Evolutionary conservation across 2,113 vertebrate species (phyloP).

Genomic region (Ameiurus melas): DNA sequence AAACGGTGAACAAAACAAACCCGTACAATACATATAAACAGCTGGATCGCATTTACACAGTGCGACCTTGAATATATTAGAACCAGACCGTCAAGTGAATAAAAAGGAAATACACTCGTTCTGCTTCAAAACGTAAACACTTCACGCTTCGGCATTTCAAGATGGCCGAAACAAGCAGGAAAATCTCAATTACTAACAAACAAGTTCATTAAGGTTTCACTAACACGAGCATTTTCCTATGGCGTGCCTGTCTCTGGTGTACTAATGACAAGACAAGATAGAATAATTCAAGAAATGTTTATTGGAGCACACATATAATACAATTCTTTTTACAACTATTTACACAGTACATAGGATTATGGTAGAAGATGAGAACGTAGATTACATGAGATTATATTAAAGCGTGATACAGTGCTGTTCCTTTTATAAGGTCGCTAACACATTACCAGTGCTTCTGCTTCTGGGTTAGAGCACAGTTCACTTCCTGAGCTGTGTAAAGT

Average conservation of each 20-base stretch:
- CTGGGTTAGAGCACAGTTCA: background rate
- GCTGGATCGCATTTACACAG: constrained; percentile 23
- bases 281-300: constrained; percentile 46
- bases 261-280: constrained; percentile 1
- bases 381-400: constrained; percentile 50
- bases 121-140: background rate
- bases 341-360: constrained; percentile 58
- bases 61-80: constrained; percentile 16
- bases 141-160: background rate
- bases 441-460: constrained; percentile 43
- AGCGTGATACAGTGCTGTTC: constrained; percentile 42
- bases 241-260: background rate
- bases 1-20: constrained; percentile 21
- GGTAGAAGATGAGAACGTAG: constrained; percentile 15
- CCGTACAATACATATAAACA: background rate
- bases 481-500: constrained; percentile 15
- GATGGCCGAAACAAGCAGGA: background rate
- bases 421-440: constrained; percentile 32
- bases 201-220: background rate
- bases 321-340: constrained; percentile 59
- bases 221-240: background rate
- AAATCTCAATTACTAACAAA: background rate
- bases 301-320: constrained; percentile 56
- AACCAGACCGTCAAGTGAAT: constrained; percentile 18
- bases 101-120: background rate